Percentiles rank a stretch among this genome's conserved stretches.
These are phyloP conservation scores for Crematogaster levior DNA, from an alignment of 2,888 invertebrate species.

Conservation along the genomic window DNA sequence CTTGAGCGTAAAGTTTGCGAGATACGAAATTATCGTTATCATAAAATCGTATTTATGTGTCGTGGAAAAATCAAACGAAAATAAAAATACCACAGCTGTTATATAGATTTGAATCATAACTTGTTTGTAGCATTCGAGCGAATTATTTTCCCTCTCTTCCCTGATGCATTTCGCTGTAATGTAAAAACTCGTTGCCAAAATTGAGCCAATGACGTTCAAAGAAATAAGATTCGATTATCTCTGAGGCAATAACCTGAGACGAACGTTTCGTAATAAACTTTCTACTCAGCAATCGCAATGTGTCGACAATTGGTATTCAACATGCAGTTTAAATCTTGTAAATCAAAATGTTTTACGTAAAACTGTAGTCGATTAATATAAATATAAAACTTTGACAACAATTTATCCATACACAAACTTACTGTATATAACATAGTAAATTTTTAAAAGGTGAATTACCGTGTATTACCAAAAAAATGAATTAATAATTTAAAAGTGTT, in stretches of 20 bases:
- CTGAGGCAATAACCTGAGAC: constrained; percentile 38
- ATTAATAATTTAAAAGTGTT: not conserved
- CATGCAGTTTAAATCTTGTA: constrained; percentile 7
- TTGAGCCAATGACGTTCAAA: constrained; percentile 13
- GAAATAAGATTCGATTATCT: constrained; percentile 54
- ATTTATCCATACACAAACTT: not conserved
- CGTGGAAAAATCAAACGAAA: not conserved
- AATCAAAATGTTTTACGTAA: constrained; percentile 1
- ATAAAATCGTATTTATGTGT: not conserved
- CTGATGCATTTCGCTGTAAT: constrained; percentile 17
- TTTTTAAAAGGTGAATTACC: not conserved
- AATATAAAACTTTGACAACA: not conserved
- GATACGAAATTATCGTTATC: not conserved
- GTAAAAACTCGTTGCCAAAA: constrained; percentile 48
- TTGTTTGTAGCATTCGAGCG: not conserved
- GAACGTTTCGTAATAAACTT: constrained; percentile 61
- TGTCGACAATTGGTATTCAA: constrained; percentile 7
- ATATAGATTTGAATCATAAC: not conserved
- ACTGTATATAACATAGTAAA: not conserved
- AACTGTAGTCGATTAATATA: not conserved
- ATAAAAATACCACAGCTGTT: not conserved
- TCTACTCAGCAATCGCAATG: constrained; percentile 56
- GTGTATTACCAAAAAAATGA: not conserved
- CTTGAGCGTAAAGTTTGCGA: not conserved
- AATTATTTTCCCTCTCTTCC: not conserved